Base-by-base conservation (phyloP, 2,113 vertebrate species). In the Leptobrachium leishanense region DNA sequence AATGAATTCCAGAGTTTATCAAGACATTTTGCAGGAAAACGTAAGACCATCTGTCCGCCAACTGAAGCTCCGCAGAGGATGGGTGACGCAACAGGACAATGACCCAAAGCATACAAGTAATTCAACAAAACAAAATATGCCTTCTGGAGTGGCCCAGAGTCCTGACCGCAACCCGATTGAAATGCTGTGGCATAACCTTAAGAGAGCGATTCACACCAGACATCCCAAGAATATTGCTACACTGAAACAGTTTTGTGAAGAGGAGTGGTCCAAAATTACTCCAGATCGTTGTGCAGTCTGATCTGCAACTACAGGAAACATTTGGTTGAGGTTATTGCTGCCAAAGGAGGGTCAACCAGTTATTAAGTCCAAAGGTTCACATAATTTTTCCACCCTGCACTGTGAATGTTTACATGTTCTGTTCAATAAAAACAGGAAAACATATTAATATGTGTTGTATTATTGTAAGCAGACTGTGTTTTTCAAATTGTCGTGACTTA, bases 321-420 rank as follows among this genome's bases (percentile, higher is more conserved):
- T 68, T 68, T 68, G 40, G 40, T 68, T 68, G 66, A 68, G 43
- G 66, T 68, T 68, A 68, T 43, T 68, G 66, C 66, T 68, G 66
- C 9, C 66, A 68, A 68, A 68, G 66, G 39, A 68, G 66, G 66
- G 5, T 68, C 66, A 68, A 50, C 46, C 46, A 50, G 46, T 50
- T 50, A 50, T 50, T 50, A 50, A 50, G 8, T 50, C 46, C 46
- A 50, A 50, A 8, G 46, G 46, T 50, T 50, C 46, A 8, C 46
- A 50, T 50, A 50, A 0, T 50, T 50, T 50, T 50, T 50, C 46
- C 46, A 50, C 46, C 46, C 1, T 50, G 46, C 46, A 50, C 46
- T 50, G 46, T 50, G 46, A 50, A 50, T 50, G 46, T 50, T 50
- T 50, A 50, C 46, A 50, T 50, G 46, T 4, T 50, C 4, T 50